Conservation (phyloP, 2,113 vertebrate species). For the Zootoca vivipara region DNA sequence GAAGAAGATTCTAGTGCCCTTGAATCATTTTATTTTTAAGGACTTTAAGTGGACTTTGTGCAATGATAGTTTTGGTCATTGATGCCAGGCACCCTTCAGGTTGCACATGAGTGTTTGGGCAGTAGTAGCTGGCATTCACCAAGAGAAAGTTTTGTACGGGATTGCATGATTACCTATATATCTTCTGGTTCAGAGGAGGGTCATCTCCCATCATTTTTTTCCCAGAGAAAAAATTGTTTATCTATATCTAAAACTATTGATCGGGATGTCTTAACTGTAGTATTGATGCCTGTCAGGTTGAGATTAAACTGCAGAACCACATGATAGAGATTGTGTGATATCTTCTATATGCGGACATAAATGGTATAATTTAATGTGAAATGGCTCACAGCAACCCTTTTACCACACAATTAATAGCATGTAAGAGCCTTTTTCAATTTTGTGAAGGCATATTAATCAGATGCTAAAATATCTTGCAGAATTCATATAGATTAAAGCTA, state of each 20-base stretch:
- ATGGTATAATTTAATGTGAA: not conserved
- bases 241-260: not conserved
- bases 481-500: no score
- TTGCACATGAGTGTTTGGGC: not conserved
- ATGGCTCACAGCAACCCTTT: no score
- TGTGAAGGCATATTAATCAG: no score
- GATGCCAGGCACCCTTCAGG: not conserved
- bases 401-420: no score
- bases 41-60: not conserved
- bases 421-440: no score
- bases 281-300: not conserved
- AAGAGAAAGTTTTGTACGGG: no score
- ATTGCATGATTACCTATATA: not conserved
- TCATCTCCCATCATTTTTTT: not conserved
- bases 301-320: not conserved
- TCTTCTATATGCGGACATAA: not conserved
- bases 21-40: not conserved
- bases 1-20: no score
- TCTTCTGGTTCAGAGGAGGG: not conserved
- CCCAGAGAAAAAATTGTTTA: no score
- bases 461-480: no score
- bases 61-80: not conserved
- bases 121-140: not conserved
- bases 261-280: not conserved
- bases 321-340: no score